Base-by-base conservation (phyloP, 2,888 invertebrate species). In the Drosophila mimetica region DNA sequence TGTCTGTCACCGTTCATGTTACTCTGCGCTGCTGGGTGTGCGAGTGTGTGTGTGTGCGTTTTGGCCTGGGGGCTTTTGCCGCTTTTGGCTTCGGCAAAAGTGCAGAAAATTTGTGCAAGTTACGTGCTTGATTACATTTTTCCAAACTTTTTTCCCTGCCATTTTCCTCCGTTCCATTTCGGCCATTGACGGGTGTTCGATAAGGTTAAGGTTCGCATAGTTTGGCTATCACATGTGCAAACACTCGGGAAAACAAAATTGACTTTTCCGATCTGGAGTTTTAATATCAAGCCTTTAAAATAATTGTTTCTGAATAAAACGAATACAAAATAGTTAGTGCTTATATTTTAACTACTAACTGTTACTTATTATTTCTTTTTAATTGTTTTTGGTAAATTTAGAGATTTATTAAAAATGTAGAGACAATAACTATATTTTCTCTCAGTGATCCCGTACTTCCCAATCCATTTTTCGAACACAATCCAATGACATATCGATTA, bases 61-160 rank as follows among this genome's bases (percentile, higher is more conserved):
- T 28, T 73, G 69, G 80, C 80, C 80, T 76, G 74, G 54, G 75
- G 84, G 76, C 57, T 71, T 71, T 72, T 72, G 36, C 65, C 70
- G 65, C 46, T 76, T 71, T 74, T 69, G 73, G 70, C 67, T 79
- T 82, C 50, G 82, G 72, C 74, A 81, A 86, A 77, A 86, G 84
- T 79, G 84, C 79, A 79, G 86, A 84, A 84, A 83, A 86, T 84
- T 84, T 84, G 79, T 77, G 81, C 86, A 84, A 81, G 84, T 84
- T 84, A 84, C 86, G 84, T 84, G 84, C 84, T 86, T 86, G 84
- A 84, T 86, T 84, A 86, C 77, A 79, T 83, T 84, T 84, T 86
- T 75, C 74, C 67, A 76, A 76, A 50, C 77, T 79, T 76, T 79
- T 71, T 74, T 72, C 42, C 59, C 47, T 44, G 30, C 30, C 41